phyloP scores from a whole-genome alignment of 2,797 vertebrate genomes.

The Dryobates pubescens region DNA sequence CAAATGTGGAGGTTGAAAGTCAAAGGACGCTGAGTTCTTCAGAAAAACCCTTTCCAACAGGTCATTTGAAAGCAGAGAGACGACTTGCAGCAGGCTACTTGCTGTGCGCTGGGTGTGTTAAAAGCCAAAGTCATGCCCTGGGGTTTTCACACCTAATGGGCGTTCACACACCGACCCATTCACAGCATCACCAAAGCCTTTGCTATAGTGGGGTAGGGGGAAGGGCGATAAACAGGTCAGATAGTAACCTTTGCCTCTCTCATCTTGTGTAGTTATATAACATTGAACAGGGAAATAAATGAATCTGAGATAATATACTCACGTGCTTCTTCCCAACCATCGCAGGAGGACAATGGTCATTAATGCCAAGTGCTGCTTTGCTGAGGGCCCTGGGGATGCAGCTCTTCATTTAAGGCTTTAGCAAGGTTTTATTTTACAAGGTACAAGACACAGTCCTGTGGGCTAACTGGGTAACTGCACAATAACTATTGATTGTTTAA shows the following conservation, averaged over 20 bases:
- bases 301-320: not conserved
- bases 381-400: not conserved
- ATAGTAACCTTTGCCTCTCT: not conserved
- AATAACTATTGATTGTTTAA: conserved; percentile 68
- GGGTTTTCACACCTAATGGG: not conserved
- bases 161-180: rapidly evolving
- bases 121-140: not conserved
- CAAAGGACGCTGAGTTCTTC: not conserved
- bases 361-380: not conserved
- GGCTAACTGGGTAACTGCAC: conserved; percentile 42
- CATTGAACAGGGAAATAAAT: not conserved
- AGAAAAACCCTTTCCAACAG: not conserved
- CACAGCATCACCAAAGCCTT: not conserved
- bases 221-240: not conserved
- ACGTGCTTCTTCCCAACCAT: not conserved
- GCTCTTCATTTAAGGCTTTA: conserved; percentile 15
- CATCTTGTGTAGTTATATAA: not conserved
- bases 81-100: not conserved
- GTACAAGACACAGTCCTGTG: not conserved
- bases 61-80: not conserved
- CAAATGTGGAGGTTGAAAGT: not conserved
- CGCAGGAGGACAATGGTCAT: not conserved
- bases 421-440: conserved; percentile 27
- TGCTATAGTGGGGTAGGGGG: not conserved
- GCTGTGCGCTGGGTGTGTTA: not conserved